Evolutionary conservation across 2,113 vertebrate genomes (phyloP), one percentile per base, ranked within the genome.

Genomic region (Mastomys coucha): DNA sequence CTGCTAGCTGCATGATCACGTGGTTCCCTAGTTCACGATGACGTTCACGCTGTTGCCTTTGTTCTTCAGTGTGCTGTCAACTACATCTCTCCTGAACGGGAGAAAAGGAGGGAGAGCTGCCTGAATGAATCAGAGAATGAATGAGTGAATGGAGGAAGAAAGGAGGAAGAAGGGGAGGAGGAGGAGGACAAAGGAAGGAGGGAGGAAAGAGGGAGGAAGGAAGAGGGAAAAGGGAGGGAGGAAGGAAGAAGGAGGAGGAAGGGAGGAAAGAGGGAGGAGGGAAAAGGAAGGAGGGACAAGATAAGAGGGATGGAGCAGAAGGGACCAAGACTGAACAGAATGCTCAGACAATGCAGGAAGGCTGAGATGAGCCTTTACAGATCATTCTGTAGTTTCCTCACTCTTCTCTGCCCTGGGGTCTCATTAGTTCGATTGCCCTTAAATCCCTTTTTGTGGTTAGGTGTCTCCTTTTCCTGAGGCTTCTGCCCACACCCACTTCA

Each of bases 251-350:
- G 20, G 2, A 78, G 14, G 49, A 10, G 19, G 14, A 13, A 28
- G 7, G 1, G 2, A 49, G 16, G 5, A 19, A 3, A 17, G 8
- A 22, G 0, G 11, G 4, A 24, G 22, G 39, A 42, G 39, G 3
- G 11, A 11, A 4, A 20, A 22, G 17, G 17, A 39, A 22, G n/a
- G 1, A 42, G 9, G n/a, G 8, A 42, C 22, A 5, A 9, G 0
- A 45, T 45, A 45, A 9, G n/a, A 22, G 4, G 39, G 39, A 33
- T 11, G 14, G 2, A 17, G 14, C 33, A 51, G 1, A 28, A 51
- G 76, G 76, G 14, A 49, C 56, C n/a, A 89, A 13, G 42, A 33
- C 53, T 72, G 72, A 93, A 65, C 45, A 87, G 28, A 45, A 42
- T 56, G 24, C 75, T 5, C 67, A 42, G 14, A 28, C 4, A 39